Percentiles rank a stretch among this genome's conserved stretches.
Conservation (phyloP, 2,113 vertebrate species). For the Vulpes ferrilata region DNA sequence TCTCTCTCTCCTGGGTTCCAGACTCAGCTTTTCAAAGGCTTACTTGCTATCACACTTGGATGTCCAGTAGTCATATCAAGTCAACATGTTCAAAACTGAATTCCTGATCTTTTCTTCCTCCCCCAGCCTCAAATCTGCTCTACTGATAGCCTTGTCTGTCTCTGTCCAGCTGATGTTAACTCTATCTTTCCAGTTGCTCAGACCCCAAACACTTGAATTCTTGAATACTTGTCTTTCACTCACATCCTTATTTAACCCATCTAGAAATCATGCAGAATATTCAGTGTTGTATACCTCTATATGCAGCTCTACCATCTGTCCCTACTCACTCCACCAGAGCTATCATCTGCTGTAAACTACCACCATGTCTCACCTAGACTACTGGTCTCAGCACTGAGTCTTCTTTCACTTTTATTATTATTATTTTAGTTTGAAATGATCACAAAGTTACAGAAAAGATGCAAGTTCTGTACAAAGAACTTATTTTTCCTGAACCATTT, state of each 20-base stretch:
- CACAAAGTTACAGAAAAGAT: background rate
- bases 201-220: background rate
- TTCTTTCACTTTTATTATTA: background rate
- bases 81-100: background rate
- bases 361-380: background rate
- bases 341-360: background rate
- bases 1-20: background rate
- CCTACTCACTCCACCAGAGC: background rate
- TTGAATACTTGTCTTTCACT: background rate
- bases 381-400: background rate
- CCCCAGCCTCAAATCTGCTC: accelerated
- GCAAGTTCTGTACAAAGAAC: background rate
- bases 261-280: background rate
- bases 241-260: background rate
- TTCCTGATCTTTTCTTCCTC: background rate
- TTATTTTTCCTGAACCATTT: background rate
- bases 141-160: background rate
- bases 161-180: background rate
- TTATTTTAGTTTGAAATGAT: background rate
- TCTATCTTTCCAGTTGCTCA: background rate
- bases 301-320: background rate
- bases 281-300: background rate
- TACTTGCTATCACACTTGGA: background rate
- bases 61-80: background rate
- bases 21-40: background rate